Evolutionary conservation across 2,888 invertebrate genomes (phyloP).

Genomic region (Sphecodes monilicornis): DNA sequence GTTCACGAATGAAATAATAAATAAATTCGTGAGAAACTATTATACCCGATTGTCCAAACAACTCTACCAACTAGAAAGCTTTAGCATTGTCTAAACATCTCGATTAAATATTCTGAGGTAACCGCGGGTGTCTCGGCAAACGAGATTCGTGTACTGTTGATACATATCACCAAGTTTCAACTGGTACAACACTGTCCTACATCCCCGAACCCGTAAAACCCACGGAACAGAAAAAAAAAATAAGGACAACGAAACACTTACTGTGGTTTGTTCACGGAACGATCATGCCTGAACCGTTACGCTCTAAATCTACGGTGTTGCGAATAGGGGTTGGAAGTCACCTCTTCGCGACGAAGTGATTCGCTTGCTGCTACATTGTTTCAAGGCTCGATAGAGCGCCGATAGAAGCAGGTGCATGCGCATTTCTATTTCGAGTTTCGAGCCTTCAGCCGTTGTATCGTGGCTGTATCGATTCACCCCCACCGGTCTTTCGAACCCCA

Average conservation of each 20-base stretch:
- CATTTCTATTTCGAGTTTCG: slow-evolving; percentile 82
- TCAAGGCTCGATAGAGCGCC: slow-evolving; percentile 73
- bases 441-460: slow-evolving; percentile 83
- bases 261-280: slow-evolving; percentile 32
- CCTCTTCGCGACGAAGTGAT: slow-evolving; percentile 73
- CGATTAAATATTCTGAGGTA: neutral
- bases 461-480: slow-evolving; percentile 83
- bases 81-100: neutral
- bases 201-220: slow-evolving; percentile 5
- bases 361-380: slow-evolving; percentile 73
- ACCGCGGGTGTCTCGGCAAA: slow-evolving; percentile 23
- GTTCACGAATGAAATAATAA: neutral
- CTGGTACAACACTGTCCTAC: slow-evolving; percentile 32
- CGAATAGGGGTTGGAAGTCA: slow-evolving; percentile 68
- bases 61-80: neutral
- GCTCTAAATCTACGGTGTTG: slow-evolving; percentile 58
- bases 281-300: slow-evolving; percentile 26
- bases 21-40: neutral
- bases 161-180: slow-evolving; percentile 38
- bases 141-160: slow-evolving; percentile 18
- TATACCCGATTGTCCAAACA: neutral
- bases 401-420: slow-evolving; percentile 76
- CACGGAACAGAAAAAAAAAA: neutral
- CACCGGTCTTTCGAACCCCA: slow-evolving; percentile 59
- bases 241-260: slow-evolving; percentile 53